Percentiles rank a stretch among this genome's conserved stretches.
These are phyloP conservation scores for Parazoanthus atlanticus DNA, from an alignment of 92 coral and sea anemone genomes.

Conservation along the genomic window DNA sequence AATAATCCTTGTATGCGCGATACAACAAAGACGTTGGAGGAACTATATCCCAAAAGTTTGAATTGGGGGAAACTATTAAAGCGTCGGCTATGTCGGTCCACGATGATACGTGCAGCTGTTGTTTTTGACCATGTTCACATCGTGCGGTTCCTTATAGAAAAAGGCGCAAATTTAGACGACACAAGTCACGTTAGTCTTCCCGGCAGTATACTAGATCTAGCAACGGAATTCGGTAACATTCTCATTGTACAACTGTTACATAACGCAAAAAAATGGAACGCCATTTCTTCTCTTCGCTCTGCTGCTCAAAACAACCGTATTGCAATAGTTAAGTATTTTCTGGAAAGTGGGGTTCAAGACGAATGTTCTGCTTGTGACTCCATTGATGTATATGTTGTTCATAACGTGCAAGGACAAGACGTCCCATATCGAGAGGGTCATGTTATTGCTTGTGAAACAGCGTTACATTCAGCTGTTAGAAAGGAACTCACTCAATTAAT, in stretches of 20 bases:
- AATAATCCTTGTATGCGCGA: background rate
- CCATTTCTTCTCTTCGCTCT: background rate
- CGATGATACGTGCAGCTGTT: conserved; percentile 53
- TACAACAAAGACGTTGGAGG: background rate
- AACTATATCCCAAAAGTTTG: conserved; percentile 6
- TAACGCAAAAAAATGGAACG: background rate
- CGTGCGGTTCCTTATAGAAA: conserved; percentile 47
- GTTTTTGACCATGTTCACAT: conserved; percentile 39
- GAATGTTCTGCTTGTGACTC: background rate
- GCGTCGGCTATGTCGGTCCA: conserved; percentile 31
- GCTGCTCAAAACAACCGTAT: conserved; percentile 26
- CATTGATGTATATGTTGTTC: background rate
- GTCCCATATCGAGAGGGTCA: background rate
- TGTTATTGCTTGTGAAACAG: conserved; percentile 6
- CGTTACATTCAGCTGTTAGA: conserved; percentile 22
- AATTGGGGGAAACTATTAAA: conserved; percentile 42
- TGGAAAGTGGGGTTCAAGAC: conserved; percentile 26
- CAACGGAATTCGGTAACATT: conserved; percentile 27
- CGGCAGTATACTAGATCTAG: conserved; percentile 15
- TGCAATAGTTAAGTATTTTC: conserved; percentile 6
- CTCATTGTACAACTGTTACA: background rate
- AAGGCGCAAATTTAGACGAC: background rate
- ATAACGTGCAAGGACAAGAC: background rate
- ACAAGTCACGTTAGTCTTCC: background rate
- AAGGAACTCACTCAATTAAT: background rate